Evolutionary conservation across 2,888 invertebrate genomes (phyloP).

Genomic region (Patella ulyssiponensis): DNA sequence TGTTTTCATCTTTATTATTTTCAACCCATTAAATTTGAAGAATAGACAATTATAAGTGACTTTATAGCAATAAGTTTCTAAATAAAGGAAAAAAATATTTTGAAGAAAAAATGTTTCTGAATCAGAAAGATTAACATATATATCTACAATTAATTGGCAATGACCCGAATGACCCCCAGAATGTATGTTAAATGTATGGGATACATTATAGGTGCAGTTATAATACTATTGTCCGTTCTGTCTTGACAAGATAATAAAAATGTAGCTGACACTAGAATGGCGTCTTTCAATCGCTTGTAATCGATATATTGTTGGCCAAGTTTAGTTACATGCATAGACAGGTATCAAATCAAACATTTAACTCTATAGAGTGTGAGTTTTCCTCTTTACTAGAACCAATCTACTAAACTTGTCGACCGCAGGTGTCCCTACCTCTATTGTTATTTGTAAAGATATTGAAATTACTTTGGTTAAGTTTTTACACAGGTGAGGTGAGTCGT

Average conservation of each 20-base stretch:
- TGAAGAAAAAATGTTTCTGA: too few species aligned
- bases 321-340: slow-evolving; percentile 5
- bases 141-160: too few species aligned
- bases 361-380: neutral
- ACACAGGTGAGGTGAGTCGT: slow-evolving; percentile 9
- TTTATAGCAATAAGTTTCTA: too few species aligned
- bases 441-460: slow-evolving; percentile 13
- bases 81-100: too few species aligned
- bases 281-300: neutral
- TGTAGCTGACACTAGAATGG: slow-evolving; percentile 3
- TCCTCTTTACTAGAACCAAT: neutral
- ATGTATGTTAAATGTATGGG: too few species aligned
- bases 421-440: slow-evolving; percentile 5
- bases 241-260: neutral
- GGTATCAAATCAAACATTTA: slow-evolving; percentile 5
- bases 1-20: too few species aligned
- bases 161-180: too few species aligned
- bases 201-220: too few species aligned
- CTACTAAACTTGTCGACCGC: slow-evolving; percentile 5
- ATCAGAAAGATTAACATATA: too few species aligned
- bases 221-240: too few species aligned
- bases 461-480: slow-evolving; percentile 12
- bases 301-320: neutral
- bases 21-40: too few species aligned
- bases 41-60: too few species aligned